A percentile compares a stretch with the other conserved stretches of the same genome.
These are phyloP conservation scores for Girardinus metallicus DNA, from an alignment of 2,797 vertebrate genomes.

Conservation along the genomic window DNA sequence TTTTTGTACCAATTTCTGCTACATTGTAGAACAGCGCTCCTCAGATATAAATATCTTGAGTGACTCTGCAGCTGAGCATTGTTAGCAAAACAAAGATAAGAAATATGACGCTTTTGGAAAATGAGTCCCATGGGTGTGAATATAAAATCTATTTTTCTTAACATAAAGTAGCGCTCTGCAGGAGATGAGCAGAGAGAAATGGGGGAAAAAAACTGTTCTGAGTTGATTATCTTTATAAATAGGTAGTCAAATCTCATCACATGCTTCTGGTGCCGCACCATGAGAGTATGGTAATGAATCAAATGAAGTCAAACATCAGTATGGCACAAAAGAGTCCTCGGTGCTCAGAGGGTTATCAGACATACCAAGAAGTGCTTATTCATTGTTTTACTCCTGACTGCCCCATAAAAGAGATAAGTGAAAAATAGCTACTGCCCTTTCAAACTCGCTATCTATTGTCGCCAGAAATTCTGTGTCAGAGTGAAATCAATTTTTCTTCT, in stretches of 20 bases:
- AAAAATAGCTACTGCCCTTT: background rate
- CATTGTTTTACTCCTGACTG: slow-evolving; percentile 22
- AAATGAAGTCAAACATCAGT: slow-evolving; percentile 36
- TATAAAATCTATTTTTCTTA: slow-evolving; percentile 4
- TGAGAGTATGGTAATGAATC: slow-evolving; percentile 9
- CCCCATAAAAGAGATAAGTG: slow-evolving; percentile 21
- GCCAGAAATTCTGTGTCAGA: background rate
- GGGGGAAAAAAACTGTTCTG: background rate
- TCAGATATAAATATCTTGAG: background rate
- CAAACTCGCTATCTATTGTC: background rate
- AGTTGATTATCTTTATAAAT: slow-evolving; percentile 14
- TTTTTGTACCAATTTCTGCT: background rate
- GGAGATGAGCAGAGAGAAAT: slow-evolving; percentile 11
- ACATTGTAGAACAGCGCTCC: background rate
- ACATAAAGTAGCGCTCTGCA: slow-evolving; percentile 4
- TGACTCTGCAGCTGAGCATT: background rate
- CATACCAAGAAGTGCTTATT: slow-evolving; percentile 23
- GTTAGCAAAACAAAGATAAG: slow-evolving; percentile 1
- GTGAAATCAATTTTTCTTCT: background rate
- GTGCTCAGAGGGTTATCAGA: slow-evolving; percentile 40
- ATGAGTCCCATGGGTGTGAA: background rate
- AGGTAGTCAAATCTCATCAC: slow-evolving; percentile 10
- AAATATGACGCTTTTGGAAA: slow-evolving; percentile 5
- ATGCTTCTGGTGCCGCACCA: slow-evolving; percentile 5
- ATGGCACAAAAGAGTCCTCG: slow-evolving; percentile 24